These are phyloP conservation scores for Nothoprocta perdicaria DNA, from an alignment of 2,113 vertebrate species.

Conservation along the genomic window DNA sequence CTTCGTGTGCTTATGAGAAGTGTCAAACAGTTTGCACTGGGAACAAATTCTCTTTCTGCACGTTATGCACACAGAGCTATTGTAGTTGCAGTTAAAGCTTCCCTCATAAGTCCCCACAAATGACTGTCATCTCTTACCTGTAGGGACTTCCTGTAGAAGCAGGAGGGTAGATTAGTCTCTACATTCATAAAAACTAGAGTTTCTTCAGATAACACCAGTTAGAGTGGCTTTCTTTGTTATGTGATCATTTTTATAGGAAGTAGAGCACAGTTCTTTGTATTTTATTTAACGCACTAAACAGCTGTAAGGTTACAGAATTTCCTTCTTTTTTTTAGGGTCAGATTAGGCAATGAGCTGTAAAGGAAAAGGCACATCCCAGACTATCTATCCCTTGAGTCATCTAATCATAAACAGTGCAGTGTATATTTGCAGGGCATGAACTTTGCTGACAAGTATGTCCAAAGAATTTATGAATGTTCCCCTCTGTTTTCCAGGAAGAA, in stretches of 20 bases:
- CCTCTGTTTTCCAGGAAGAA: not conserved
- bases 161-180: not conserved
- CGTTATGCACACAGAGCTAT: not conserved
- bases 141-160: not conserved
- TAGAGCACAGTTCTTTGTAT: not conserved
- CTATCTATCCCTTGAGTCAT: not conserved
- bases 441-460: not conserved
- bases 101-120: not conserved
- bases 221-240: not conserved
- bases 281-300: not conserved
- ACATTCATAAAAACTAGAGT: not conserved
- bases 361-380: not conserved
- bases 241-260: not conserved
- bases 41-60: slow-evolving; percentile 20
- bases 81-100: slow-evolving; percentile 26
- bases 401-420: not conserved
- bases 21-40: not conserved
- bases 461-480: not conserved
- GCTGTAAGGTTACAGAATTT: not conserved
- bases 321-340: not conserved
- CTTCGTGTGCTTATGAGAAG: not conserved
- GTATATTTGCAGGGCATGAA: not conserved
- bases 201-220: slow-evolving; percentile 12
- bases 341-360: slow-evolving; percentile 18
- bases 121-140: not conserved